A percentile compares a stretch with the other conserved stretches of the same genome.
Conservation (phyloP, 2,797 vertebrate genomes). For the Sebastes trivittatus region DNA sequence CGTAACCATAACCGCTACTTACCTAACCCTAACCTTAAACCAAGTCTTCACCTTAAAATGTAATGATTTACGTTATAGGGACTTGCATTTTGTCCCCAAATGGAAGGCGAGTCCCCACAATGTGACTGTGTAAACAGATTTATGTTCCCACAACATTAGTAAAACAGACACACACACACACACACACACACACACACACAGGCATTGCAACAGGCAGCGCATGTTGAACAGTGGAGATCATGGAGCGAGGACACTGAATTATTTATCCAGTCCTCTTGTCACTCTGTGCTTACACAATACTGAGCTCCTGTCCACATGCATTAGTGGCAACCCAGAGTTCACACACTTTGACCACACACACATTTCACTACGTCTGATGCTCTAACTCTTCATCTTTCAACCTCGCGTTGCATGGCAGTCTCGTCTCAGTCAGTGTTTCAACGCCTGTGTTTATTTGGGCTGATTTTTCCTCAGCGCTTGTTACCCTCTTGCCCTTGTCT, state of each 20-base stretch:
- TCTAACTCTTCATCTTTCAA: constrained; percentile 15
- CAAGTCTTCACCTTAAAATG: too few species aligned
- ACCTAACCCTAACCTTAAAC: too few species aligned
- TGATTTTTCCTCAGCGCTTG: constrained; percentile 21
- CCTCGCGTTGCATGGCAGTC: background rate
- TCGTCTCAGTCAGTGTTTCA: background rate
- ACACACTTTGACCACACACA: constrained; percentile 38
- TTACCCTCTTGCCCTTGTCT: constrained; percentile 40
- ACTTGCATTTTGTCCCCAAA: too few species aligned
- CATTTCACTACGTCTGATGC: constrained; percentile 6
- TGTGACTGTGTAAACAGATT: too few species aligned
- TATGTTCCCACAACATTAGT: too few species aligned
- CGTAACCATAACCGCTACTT: too few species aligned
- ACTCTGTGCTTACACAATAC: constrained; percentile 41
- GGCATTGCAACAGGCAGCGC: constrained; percentile 1
- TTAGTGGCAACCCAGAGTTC: constrained; percentile 49
- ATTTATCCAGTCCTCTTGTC: constrained; percentile 63
- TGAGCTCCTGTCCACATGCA: constrained; percentile 47
- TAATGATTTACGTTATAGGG: too few species aligned
- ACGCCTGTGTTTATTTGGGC: constrained; percentile 10
- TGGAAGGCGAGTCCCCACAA: too few species aligned
- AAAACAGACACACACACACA: background rate
- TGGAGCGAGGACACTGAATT: constrained; percentile 59
- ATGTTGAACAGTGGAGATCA: constrained; percentile 50
- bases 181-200: background rate